Evolutionary conservation across 2,113 vertebrate genomes (phyloP), one percentile per base, ranked within the genome.

Genomic region (Ammodytes dubius): DNA sequence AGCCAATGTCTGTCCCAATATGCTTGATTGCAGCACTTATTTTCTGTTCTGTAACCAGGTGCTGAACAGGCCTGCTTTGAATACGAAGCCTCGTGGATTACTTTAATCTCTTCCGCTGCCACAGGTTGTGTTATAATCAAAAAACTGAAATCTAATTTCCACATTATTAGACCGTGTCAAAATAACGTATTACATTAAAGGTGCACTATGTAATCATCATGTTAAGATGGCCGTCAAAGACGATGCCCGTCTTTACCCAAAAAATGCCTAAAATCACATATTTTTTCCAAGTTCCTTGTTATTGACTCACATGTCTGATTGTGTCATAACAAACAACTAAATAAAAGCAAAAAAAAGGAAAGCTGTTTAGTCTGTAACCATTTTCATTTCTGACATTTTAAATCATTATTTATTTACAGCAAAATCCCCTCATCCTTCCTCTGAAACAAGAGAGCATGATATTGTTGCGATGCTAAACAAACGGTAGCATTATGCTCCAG

Each of bases 401-500:
- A 61, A 56, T 59, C 56, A 6, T n/a, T 19, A 27, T 45, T 70
- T 58, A 50, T 77, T 79, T 47, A 19, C 61, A 85, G 60, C 68
- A 14, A 80, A 53, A 86, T 69, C 66, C 53, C 52, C 58, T 2
- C 11, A 47, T 2, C 49, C 66, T 72, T 5, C 0, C 4, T 64
- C 59, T 49, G 84, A 74, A 82, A 84, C 70, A 78, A 88, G 68
- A 91, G 84, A 82, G 79, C 66, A 67, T 75, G 89, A 93, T 93
- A 87, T 90, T 91, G 92, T 93, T 91, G 86, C 58, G 88, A 77
- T 53, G 68, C 78, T 78, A 82, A 91, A 94, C 92, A 94, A 94
- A 85, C 54, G 72, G 63, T 35, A 0, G 85, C 92, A 81, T 95
- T 93, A 92, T 94, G 58, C 83, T 43, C 50, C 42, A 54, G 82